These are phyloP conservation scores for Tryphoninae sp. DNA, from an alignment of 2,888 invertebrate species.

Conservation along the genomic window DNA sequence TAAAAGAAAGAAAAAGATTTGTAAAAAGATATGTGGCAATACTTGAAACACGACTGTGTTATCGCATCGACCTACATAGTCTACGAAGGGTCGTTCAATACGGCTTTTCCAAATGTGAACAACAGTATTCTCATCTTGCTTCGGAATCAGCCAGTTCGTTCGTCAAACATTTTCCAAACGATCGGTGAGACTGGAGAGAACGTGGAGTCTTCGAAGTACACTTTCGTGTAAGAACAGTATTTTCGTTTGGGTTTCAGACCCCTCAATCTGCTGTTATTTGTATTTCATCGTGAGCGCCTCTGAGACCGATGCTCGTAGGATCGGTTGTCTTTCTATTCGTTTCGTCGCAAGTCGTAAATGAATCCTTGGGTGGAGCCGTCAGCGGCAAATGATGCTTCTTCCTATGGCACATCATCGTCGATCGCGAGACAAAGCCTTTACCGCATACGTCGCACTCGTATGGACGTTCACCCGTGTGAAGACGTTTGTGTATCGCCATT, in stretches of 20 bases:
- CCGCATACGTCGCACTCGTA: constrained; percentile 84
- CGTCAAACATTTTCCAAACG: neutral
- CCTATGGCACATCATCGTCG: constrained; percentile 84
- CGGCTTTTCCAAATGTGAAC: constrained; percentile 23
- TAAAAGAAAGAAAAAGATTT: neutral
- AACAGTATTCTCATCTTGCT: neutral
- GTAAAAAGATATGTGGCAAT: constrained; percentile 31
- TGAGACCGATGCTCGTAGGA: constrained; percentile 65
- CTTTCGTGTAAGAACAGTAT: neutral
- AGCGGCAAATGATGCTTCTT: constrained; percentile 82
- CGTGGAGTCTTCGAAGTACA: neutral
- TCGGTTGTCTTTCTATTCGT: constrained; percentile 53
- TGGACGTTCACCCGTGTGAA: constrained; percentile 85
- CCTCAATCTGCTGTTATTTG: constrained; percentile 71
- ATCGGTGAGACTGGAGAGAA: neutral
- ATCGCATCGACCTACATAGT: constrained; percentile 17
- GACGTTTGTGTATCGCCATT: constrained; percentile 85
- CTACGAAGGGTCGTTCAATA: constrained; percentile 34
- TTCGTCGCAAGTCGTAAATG: constrained; percentile 60
- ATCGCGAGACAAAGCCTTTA: constrained; percentile 84
- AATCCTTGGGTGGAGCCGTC: constrained; percentile 65
- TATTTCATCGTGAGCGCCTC: constrained; percentile 68
- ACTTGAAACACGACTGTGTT: constrained; percentile 36
- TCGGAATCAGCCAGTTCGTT: neutral
- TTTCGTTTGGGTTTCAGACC: neutral